A percentile compares a stretch with the other conserved stretches of the same genome.
Evolutionary conservation across 1,140 invertebrate genomes (phyloP).

Genomic region (Drosophila insularis): DNA sequence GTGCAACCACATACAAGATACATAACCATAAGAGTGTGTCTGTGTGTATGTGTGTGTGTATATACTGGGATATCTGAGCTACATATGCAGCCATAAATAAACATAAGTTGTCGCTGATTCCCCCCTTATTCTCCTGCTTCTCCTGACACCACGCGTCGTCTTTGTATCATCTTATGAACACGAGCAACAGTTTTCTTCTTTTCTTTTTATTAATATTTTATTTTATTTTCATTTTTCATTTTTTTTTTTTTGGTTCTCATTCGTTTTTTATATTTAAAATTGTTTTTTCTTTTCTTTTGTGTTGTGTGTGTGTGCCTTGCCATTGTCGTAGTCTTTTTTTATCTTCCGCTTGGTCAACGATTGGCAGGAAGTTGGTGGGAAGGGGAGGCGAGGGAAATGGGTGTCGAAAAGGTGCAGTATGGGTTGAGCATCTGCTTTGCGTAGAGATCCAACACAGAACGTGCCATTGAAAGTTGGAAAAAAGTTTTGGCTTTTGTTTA

Average conservation of each 20-base stretch:
- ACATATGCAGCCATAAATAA: constrained; percentile 69
- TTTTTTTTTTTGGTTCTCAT: constrained; percentile 1
- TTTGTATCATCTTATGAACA: constrained; percentile 28
- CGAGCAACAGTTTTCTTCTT: constrained; percentile 50
- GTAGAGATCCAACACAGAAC: neutral
- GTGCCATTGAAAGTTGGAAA: constrained; percentile 11
- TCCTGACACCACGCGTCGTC: neutral
- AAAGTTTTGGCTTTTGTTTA: constrained; percentile 3
- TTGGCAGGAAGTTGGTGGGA: neutral
- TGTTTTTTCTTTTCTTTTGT: neutral
- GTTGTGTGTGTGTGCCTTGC: neutral
- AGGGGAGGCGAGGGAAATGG: neutral
- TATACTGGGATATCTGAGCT: constrained; percentile 16
- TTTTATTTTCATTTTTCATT: neutral
- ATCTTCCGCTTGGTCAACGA: neutral
- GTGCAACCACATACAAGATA: constrained; percentile 1
- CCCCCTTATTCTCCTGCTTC: constrained; percentile 28
- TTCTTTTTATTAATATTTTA: constrained; percentile 6
- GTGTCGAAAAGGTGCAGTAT: neutral
- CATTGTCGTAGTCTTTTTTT: constrained; percentile 6
- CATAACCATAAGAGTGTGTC: neutral
- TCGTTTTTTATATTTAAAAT: neutral
- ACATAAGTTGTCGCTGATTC: constrained; percentile 66
- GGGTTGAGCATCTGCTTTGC: constrained; percentile 4
- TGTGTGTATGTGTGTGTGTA: neutral